Percentiles rank a stretch among this genome's conserved stretches.
Evolutionary conservation across 2,797 vertebrate species (phyloP).

Genomic region (Schizopygopsis malacanthus): DNA sequence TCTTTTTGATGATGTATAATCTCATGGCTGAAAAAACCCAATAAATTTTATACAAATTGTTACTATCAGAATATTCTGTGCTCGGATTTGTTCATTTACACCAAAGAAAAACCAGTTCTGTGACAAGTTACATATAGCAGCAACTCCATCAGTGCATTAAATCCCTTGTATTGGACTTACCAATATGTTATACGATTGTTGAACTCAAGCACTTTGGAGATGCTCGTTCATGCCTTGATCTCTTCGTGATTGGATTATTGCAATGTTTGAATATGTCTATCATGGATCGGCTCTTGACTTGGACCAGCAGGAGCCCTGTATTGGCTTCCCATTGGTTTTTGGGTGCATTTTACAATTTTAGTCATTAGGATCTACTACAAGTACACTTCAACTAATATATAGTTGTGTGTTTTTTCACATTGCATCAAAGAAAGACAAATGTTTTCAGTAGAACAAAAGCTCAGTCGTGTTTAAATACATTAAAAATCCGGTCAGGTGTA

Average conservation of each 20-base stretch:
- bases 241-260: no score
- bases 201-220: not conserved
- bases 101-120: not conserved
- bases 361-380: no score
- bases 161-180: not conserved
- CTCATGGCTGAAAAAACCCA: not conserved
- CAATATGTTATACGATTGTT: accelerated
- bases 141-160: not conserved
- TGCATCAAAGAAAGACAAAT: no score
- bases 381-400: no score
- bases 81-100: not conserved
- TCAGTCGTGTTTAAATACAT: not conserved
- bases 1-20: not conserved
- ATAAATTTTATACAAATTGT: no score
- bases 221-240: no score
- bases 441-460: not conserved
- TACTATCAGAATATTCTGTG: not conserved
- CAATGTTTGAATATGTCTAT: no score
- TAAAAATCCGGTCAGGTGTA: not conserved
- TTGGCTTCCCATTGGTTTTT: no score
- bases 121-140: not conserved
- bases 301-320: no score
- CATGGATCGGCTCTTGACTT: no score
- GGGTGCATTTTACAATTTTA: no score
- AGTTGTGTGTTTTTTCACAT: no score